These are phyloP conservation scores for Lordiphosa mommai DNA, from an alignment of 1,140 invertebrate species.

Conservation along the genomic window DNA sequence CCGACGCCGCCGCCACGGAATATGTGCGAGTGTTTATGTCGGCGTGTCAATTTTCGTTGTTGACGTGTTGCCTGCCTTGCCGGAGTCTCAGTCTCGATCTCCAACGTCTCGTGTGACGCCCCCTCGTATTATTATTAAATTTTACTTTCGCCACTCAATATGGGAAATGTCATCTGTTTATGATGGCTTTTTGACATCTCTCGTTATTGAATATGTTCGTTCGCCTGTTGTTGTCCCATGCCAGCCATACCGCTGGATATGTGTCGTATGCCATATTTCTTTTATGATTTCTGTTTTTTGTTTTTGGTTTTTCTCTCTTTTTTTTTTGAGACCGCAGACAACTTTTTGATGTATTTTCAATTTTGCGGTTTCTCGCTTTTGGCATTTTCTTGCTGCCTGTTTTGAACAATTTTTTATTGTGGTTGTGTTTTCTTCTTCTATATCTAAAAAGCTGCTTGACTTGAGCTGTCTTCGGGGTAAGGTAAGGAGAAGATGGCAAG, in stretches of 20 bases:
- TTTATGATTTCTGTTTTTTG: slow-evolving; percentile 28
- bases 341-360: slow-evolving; percentile 68
- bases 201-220: slow-evolving; percentile 72
- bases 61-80: slow-evolving; percentile 56
- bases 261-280: slow-evolving; percentile 20
- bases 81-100: slow-evolving; percentile 8
- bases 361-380: slow-evolving; percentile 53
- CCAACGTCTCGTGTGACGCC: slow-evolving; percentile 30
- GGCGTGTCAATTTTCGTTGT: slow-evolving; percentile 74
- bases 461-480: slow-evolving; percentile 15
- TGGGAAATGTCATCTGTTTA: slow-evolving; percentile 78
- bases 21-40: slow-evolving; percentile 75
- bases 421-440: neutral
- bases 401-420: slow-evolving; percentile 1
- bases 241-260: neutral
- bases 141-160: slow-evolving; percentile 78
- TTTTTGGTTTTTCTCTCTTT: neutral
- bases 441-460: slow-evolving; percentile 22
- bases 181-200: slow-evolving; percentile 77
- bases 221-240: slow-evolving; percentile 24
- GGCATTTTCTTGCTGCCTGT: slow-evolving; percentile 1
- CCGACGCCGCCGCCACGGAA: slow-evolving; percentile 12
- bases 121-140: slow-evolving; percentile 71
- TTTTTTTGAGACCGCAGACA: slow-evolving; percentile 31
- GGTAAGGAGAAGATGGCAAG: slow-evolving; percentile 3